Evolutionary conservation across 2,888 invertebrate species (phyloP).

Genomic region (Galeopsomyia nigrocyanea): DNA sequence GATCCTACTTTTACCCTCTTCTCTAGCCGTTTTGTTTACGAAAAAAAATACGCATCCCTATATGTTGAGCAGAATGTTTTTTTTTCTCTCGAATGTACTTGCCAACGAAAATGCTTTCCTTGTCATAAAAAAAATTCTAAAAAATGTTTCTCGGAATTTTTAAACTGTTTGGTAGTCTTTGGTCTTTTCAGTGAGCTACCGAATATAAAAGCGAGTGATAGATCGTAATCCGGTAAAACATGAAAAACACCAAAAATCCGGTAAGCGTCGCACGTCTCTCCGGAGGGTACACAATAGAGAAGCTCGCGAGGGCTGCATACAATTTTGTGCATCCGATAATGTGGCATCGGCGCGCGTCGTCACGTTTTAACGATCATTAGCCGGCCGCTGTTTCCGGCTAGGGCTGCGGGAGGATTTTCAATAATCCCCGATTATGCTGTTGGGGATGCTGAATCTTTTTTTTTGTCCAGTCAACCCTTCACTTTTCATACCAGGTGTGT

Average conservation of each 20-base stretch:
- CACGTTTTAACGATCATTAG: constrained; percentile 46
- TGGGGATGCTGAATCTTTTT: neutral
- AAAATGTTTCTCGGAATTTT: too few species aligned
- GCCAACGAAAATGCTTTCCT: too few species aligned
- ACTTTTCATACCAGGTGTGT: too few species aligned
- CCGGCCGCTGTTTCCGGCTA: constrained; percentile 17
- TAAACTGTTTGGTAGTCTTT: too few species aligned
- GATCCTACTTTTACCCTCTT: neutral
- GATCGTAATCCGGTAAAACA: too few species aligned
- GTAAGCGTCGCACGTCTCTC: neutral
- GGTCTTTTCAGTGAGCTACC: too few species aligned
- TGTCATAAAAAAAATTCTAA: too few species aligned
- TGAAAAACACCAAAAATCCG: too few species aligned
- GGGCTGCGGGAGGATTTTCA: constrained; percentile 29
- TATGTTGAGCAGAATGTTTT: too few species aligned
- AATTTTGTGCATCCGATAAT: constrained; percentile 23
- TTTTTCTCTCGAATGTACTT: too few species aligned
- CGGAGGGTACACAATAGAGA: neutral
- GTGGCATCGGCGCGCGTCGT: constrained; percentile 15
- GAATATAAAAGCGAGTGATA: neutral
- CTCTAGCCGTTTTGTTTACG: neutral
- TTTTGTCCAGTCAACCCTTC: neutral
- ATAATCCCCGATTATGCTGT: constrained; percentile 11
- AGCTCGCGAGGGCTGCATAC: constrained; percentile 2
- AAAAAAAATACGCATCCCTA: too few species aligned